Conservation (phyloP, 1,140 invertebrate genomes). For the Nephila pilipes region DNA sequence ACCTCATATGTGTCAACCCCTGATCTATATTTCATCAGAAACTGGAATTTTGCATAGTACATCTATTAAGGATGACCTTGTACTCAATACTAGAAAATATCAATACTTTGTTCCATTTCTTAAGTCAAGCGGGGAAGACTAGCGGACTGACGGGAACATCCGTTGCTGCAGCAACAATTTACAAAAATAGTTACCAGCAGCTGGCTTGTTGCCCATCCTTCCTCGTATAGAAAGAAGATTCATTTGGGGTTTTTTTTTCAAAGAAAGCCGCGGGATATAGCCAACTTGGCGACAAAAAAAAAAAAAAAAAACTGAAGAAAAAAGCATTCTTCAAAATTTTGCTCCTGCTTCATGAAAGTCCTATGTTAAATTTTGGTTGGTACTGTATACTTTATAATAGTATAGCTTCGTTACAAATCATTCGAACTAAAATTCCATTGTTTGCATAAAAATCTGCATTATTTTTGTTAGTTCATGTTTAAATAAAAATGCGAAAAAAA, state of each 20-base stretch:
- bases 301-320: no score
- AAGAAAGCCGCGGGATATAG: neutral
- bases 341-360: no score
- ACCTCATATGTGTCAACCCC: no score
- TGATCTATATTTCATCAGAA: no score
- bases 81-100: slow-evolving; percentile 22
- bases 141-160: neutral
- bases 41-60: neutral
- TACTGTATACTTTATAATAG: no score
- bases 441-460: no score
- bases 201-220: neutral
- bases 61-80: neutral
- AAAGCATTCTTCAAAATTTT: no score
- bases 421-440: no score
- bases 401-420: no score
- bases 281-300: neutral
- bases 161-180: slow-evolving; percentile 26
- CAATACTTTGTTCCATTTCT: slow-evolving; percentile 25
- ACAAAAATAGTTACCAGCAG: neutral
- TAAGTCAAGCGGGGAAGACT: neutral
- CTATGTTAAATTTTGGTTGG: no score
- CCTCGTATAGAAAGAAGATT: neutral
- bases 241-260: neutral
- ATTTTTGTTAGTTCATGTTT: no score
- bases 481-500: no score